phyloP scores from a whole-genome alignment of 2,113 vertebrate species.

The Suricata suricatta region DNA sequence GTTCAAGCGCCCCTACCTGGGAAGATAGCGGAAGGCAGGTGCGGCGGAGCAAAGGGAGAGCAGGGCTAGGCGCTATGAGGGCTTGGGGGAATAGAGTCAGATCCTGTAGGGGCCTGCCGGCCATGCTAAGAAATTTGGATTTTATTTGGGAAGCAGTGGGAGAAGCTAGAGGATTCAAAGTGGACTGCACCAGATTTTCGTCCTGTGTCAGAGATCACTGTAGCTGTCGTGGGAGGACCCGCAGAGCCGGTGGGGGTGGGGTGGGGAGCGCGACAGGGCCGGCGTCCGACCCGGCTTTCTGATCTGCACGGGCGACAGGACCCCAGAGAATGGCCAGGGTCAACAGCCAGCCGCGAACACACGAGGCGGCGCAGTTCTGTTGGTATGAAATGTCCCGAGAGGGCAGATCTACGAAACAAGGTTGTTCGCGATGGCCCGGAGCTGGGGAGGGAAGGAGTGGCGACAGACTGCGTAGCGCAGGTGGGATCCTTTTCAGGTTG shows the following conservation, averaged over 20 bases:
- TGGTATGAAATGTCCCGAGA: too few species aligned
- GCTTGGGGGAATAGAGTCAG: background rate
- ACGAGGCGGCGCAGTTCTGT: background rate
- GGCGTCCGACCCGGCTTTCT: background rate
- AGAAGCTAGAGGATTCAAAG: background rate
- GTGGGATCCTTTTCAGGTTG: background rate
- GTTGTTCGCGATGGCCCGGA: background rate
- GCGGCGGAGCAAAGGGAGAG: too few species aligned
- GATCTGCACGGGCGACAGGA: background rate
- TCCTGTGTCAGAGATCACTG: background rate
- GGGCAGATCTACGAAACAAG: background rate
- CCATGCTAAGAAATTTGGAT: background rate
- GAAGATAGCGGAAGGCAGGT: background rate
- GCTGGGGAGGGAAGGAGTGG: background rate
- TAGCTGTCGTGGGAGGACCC: background rate
- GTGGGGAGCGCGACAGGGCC: background rate
- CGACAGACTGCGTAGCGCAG: background rate
- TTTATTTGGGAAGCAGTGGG: background rate
- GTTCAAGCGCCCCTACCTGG: background rate
- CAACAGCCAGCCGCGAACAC: background rate
- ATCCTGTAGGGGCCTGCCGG: background rate
- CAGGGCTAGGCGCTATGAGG: background rate
- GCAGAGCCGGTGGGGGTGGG: background rate
- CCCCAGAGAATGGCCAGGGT: background rate
- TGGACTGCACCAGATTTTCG: background rate